phyloP scores from a whole-genome alignment of 1,140 invertebrate genomes.

The Cotesia typhae region DNA sequence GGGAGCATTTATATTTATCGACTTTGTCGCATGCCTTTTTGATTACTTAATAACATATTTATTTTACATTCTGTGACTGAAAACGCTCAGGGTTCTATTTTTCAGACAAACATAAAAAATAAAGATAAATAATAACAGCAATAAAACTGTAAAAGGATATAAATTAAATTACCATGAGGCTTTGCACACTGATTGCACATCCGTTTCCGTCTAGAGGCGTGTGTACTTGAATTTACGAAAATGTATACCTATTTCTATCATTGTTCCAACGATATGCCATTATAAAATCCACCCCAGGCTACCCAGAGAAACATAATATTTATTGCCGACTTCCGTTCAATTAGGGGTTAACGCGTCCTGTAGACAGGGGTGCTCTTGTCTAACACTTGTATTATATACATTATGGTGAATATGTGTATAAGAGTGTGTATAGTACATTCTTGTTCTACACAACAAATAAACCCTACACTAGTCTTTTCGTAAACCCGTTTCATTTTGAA shows the following conservation, averaged over 20 bases:
- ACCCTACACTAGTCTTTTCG: not conserved
- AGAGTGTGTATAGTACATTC: not conserved
- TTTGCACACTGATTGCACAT: constrained; percentile 52
- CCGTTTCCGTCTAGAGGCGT: constrained; percentile 51
- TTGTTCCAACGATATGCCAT: constrained; percentile 41
- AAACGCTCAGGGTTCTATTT: no score
- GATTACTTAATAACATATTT: no score
- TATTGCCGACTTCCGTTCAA: constrained; percentile 62
- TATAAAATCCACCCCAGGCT: constrained; percentile 54
- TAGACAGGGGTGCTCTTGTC: constrained; percentile 21
- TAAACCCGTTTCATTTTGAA: not conserved
- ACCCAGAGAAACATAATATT: constrained; percentile 56
- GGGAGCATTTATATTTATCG: no score
- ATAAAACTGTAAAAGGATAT: constrained; percentile 30
- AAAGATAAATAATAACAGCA: constrained; percentile 31
- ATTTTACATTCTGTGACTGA: no score
- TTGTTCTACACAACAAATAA: not conserved
- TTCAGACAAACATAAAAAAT: not conserved
- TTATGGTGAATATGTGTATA: not conserved
- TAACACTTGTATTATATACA: not conserved
- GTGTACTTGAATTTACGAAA: constrained; percentile 19
- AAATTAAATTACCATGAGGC: constrained; percentile 35
- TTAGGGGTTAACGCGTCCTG: constrained; percentile 54
- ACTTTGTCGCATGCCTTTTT: no score
- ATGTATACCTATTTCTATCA: constrained; percentile 41